Conservation (phyloP, 2,888 invertebrate genomes). For the Pasiphila rectangulata region DNA sequence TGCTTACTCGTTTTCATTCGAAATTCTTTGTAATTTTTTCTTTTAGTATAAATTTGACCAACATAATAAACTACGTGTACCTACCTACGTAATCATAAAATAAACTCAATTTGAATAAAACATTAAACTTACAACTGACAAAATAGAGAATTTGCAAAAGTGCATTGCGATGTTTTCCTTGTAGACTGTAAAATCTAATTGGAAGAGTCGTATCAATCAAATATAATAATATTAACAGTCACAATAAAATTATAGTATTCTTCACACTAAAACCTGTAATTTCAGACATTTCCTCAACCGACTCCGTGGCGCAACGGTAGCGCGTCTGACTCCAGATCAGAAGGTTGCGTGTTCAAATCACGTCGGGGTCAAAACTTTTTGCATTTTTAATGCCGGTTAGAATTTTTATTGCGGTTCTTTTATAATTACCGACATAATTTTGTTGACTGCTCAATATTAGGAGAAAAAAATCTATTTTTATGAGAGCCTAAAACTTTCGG, state of each 20-base stretch:
- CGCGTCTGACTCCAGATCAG: conserved; percentile 99
- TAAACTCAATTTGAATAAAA: too few species aligned
- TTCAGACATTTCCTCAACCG: conserved; percentile 40
- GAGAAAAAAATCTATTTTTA: too few species aligned
- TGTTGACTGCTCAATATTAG: too few species aligned
- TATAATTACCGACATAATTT: background rate
- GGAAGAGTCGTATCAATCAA: too few species aligned
- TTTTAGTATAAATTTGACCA: background rate
- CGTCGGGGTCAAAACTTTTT: conserved; percentile 89
- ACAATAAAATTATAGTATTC: too few species aligned
- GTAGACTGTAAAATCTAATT: too few species aligned
- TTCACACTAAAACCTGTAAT: background rate
- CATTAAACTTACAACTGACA: too few species aligned
- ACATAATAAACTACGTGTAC: background rate
- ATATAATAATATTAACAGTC: background rate
- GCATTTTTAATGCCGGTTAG: conserved; percentile 2
- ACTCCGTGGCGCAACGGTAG: conserved; percentile 98
- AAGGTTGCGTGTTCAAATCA: conserved; percentile 99
- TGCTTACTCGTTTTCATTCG: conserved; percentile 4
- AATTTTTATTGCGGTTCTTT: background rate
- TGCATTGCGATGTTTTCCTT: conserved; percentile 3
- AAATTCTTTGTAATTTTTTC: background rate
- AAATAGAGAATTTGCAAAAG: background rate
- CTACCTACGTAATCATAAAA: too few species aligned
- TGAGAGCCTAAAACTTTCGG: too few species aligned